A percentile compares a stretch with the other conserved stretches of the same genome.
These are phyloP conservation scores for Mesorhabditis spiculigera DNA, from an alignment of 2,888 invertebrate species.

Conservation along the genomic window DNA sequence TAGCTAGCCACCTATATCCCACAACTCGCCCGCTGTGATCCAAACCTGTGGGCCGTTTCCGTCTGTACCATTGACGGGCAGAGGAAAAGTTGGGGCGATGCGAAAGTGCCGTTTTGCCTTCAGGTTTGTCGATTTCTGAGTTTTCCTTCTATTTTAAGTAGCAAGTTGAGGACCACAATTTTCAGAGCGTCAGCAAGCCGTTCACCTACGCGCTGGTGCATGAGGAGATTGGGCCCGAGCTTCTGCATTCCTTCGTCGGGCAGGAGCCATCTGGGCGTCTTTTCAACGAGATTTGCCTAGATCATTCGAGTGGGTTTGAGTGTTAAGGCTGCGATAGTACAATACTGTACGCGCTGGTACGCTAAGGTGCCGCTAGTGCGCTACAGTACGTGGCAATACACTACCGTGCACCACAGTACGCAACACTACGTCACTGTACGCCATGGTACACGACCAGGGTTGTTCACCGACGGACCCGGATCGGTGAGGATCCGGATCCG, in stretches of 20 bases:
- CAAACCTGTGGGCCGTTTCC: conserved; percentile 89
- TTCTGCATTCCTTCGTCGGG: conserved; percentile 87
- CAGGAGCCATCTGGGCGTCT: conserved; percentile 80
- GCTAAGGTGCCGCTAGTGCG: no score
- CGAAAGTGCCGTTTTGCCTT: conserved; percentile 59
- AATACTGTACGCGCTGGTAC: no score
- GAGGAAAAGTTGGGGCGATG: conserved; percentile 61
- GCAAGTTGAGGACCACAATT: conserved; percentile 51
- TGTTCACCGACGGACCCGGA: no score
- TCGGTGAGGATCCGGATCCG: no score
- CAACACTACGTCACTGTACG: no score
- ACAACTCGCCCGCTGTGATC: conserved; percentile 81
- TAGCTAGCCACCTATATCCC: conserved; percentile 75
- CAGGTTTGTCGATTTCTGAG: conserved; percentile 42
- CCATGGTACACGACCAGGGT: no score
- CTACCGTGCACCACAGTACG: no score
- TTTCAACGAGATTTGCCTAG: conserved; percentile 90
- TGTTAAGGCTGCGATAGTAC: conserved; percentile 8
- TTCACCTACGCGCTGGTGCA: conserved; percentile 89
- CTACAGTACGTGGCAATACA: no score
- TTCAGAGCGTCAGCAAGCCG: conserved; percentile 81
- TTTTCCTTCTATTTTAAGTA: conserved; percentile 58
- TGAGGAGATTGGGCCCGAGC: conserved; percentile 81
- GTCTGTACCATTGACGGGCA: conserved; percentile 95
- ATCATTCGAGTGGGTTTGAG: conserved; percentile 79